phyloP scores from a whole-genome alignment of 2,888 invertebrate species.

The Linnaemya tessellans region DNA sequence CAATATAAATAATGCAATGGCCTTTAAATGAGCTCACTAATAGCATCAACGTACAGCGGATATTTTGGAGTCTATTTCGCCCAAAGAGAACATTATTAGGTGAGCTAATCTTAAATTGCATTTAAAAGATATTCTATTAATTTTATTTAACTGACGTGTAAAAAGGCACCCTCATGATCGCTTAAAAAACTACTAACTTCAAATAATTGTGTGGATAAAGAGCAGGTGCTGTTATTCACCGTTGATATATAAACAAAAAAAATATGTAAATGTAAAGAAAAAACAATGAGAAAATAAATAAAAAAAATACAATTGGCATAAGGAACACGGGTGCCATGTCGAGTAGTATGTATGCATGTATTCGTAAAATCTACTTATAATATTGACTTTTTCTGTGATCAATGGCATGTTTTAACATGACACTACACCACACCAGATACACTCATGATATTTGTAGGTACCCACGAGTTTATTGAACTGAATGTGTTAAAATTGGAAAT shows the following conservation, averaged over 20 bases:
- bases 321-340: constrained; percentile 8
- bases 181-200: not conserved
- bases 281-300: constrained; percentile 7
- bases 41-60: too few relatives aligned
- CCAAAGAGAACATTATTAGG: too few relatives aligned
- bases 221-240: constrained; percentile 52
- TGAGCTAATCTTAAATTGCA: too few relatives aligned
- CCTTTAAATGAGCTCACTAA: too few relatives aligned
- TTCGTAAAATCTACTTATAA: not conserved
- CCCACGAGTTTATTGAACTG: constrained; percentile 60
- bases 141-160: not conserved
- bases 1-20: too few relatives aligned
- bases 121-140: not conserved
- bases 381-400: constrained; percentile 2
- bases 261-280: not conserved
- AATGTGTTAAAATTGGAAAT: constrained; percentile 53
- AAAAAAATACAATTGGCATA: constrained; percentile 29
- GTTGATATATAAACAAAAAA: constrained; percentile 38
- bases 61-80: too few relatives aligned
- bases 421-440: constrained; percentile 11
- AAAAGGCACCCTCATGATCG: not conserved
- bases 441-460: not conserved
- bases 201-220: not conserved
- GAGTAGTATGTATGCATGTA: not conserved
- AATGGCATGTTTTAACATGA: constrained; percentile 31